Base-by-base conservation (phyloP, 2,113 vertebrate species). In the Aplodontia rufa region DNA sequence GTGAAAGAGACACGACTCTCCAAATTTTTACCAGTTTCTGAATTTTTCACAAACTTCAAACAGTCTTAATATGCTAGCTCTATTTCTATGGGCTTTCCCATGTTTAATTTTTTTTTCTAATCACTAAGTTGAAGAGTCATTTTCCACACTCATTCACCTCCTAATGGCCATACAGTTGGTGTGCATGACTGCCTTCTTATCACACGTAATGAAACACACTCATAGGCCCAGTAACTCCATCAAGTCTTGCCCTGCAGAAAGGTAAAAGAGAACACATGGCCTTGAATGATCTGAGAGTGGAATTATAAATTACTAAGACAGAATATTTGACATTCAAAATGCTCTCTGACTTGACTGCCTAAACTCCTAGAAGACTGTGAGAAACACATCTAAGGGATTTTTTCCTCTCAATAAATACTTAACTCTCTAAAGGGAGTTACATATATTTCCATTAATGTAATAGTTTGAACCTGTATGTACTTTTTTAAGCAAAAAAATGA, bases 401-500 rank as follows among this genome's bases (percentile, higher is more conserved):
- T 5, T 71, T 60, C 32, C 53, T 81, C 47, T 6, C 28, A 53
- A 51, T 32, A 88, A 95, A 92, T 84, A 76, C 17, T 83, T 92
- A 37, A 35, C 26, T 60, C 71, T 92, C 55, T 11, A 71, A 58
- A 93, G 40, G 95, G n/a, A 2, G 64, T 42, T 64, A 1, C 53
- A n/a, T 26, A 8, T 32, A 72, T 87, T 66, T 81, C 66, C 49
- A 71, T 42, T 84, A 47, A 85, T 53, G 16, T 26, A 85, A 68
- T 45, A 68, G 10, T 71, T 79, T 94, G 45, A 85, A 51, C 1
- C 76, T 58, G 14, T 20, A 42, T 37, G 22, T 64, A 4, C 40
- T 19, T 55, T 89, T 88, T 87, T 84, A 64, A 92, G 64, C 17
- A 87, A 92, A 87, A 92, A 88, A 92, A 51, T 75, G 35, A 95